Evolutionary conservation across 2,797 vertebrate species (phyloP), one percentile per base, ranked within the genome.

Genomic region (Hybognathus amarus): DNA sequence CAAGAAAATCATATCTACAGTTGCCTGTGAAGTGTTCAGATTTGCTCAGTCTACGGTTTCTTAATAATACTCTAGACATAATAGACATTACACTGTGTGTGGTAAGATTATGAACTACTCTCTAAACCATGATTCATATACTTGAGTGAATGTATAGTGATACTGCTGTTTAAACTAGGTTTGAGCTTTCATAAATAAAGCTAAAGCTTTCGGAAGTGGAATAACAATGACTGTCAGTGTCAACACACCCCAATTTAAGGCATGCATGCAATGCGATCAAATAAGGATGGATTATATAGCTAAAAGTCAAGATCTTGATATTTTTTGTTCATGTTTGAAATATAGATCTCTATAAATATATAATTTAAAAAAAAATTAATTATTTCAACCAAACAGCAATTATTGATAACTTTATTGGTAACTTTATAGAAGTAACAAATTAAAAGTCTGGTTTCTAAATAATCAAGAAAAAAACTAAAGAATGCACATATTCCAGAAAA

Each of bases 221-320:
- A 45, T 40, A 70, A 70, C 67, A 80, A 80, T 70, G 33, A 52
- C n/a, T 24, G 17, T 22, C 17, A 80, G 59, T 24, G 18, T 22
- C 17, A 80, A 70, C 77, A 78, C 79, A n/a, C 79, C 79, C 13
- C 17, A 70, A 15, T 45, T 61, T 8, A 56, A 80, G 18, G 52
- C 24, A 67, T 79, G 22, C 30, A 40, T 6, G 20, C 77, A 69
- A 27, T 54, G 77, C 5, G 5, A 68, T 24, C 7, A 20, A 24
- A 68, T 6, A 79, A 30, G 63, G 77, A 18, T 68, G 27, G 45
- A 47, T 18, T 47, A 68, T 27, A 24, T 33, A n/a, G 7, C 9
- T 18, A 7, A 42, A 61, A 30, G 30, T 30, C 1, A 33, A 38
- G 38, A 67, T 36, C 64, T 33, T 36, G 33, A 63, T 63, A 61